phyloP scores from a whole-genome alignment of 2,797 vertebrate species.

The Dendrocincla tyrannina region DNA sequence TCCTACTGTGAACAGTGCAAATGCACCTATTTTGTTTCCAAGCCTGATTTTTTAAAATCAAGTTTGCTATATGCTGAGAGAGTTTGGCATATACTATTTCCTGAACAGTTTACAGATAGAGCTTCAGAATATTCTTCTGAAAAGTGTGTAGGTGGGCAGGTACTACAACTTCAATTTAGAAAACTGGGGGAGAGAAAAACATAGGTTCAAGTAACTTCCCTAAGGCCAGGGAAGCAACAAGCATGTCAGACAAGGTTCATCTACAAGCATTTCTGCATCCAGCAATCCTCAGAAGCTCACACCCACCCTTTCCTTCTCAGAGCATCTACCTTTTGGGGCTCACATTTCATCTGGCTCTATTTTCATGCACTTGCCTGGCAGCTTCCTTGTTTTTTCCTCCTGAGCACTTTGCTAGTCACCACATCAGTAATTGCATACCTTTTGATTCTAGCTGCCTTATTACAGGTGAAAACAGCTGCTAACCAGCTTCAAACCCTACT shows the following conservation, averaged over 20 bases:
- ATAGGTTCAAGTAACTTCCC: not conserved
- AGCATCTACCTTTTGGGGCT: not conserved
- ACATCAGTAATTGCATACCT: not conserved
- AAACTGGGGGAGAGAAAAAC: not conserved
- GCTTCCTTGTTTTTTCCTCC: not conserved
- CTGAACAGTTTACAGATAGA: not conserved
- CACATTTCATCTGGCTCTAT: not conserved
- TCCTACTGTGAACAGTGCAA: not conserved
- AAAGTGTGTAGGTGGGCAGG: conserved; percentile 26
- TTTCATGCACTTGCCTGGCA: not conserved
- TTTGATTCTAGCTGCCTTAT: not conserved
- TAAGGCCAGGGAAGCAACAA: conserved; percentile 20
- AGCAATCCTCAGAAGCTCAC: not conserved
- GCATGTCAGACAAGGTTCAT: not conserved
- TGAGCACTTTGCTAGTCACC: not conserved
- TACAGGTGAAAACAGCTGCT: not conserved
- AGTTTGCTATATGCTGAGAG: not conserved
- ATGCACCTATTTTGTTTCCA: not conserved
- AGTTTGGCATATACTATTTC: not conserved
- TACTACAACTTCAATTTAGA: conserved; percentile 3
- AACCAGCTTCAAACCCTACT: not conserved
- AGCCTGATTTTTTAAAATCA: not conserved
- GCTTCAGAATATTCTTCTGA: not conserved
- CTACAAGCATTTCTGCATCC: not conserved
- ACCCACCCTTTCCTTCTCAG: not conserved